A percentile compares a stretch with the other conserved stretches of the same genome.
Evolutionary conservation across 2,888 invertebrate species (phyloP).

Genomic region (Caenorhabditis sp.): DNA sequence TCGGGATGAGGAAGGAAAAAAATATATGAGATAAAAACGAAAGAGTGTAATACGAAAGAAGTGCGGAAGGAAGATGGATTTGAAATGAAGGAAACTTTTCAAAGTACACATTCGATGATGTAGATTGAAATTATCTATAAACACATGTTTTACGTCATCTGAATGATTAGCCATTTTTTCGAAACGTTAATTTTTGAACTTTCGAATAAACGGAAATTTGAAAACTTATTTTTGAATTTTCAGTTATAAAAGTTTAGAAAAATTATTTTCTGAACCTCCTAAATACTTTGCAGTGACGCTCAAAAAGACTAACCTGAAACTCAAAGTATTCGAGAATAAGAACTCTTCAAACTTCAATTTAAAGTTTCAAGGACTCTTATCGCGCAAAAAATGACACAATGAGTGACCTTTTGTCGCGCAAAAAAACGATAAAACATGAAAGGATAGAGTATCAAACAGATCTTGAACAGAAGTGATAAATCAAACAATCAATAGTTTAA

Average conservation of each 20-base stretch:
- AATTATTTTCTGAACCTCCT: no score
- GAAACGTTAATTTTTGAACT: no score
- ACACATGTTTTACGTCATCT: no score
- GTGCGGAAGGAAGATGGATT: constrained; percentile 1
- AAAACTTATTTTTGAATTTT: no score
- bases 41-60: constrained; percentile 2
- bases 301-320: no score
- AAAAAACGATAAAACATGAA: neutral
- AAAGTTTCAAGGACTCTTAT: neutral
- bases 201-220: no score
- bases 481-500: constrained; percentile 4
- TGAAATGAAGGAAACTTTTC: constrained; percentile 16
- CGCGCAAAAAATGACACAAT: neutral
- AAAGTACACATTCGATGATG: constrained; percentile 6
- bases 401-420: neutral
- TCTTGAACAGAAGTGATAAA: constrained; percentile 27
- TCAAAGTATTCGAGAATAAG: no score
- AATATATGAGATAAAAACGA: constrained; percentile 7
- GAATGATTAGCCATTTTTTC: no score
- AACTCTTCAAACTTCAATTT: constrained; percentile 11
- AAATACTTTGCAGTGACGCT: no score
- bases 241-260: no score
- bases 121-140: neutral
- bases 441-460: constrained; percentile 37
- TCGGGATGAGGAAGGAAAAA: neutral